Evolutionary conservation across 2,113 vertebrate genomes (phyloP).

Genomic region (Hucho hucho): DNA sequence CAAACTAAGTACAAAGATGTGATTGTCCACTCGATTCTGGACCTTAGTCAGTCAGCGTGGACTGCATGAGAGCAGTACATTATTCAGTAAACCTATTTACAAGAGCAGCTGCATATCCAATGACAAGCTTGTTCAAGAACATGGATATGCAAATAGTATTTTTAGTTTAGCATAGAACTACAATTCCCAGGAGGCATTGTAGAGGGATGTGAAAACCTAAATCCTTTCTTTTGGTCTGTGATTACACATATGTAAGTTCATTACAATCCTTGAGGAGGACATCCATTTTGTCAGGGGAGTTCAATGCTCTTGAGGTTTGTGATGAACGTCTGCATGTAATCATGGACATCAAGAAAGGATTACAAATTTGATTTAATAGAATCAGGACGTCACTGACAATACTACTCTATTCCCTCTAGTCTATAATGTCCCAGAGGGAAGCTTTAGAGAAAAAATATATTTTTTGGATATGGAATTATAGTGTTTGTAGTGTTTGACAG

Average conservation of each 20-base stretch:
- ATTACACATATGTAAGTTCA: too few relatives aligned
- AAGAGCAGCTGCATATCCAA: not conserved
- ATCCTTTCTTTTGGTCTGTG: not conserved
- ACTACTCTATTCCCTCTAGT: not conserved
- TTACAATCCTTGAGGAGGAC: not conserved
- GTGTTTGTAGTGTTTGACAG: too few relatives aligned
- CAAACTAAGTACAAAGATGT: not conserved
- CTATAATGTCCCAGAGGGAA: not conserved
- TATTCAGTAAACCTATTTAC: not conserved
- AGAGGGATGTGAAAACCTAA: not conserved
- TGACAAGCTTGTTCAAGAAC: not conserved
- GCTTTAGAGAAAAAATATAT: not conserved
- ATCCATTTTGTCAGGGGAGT: not conserved
- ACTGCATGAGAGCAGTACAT: not conserved
- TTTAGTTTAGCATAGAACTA: not conserved
- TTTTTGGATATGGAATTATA: too few relatives aligned
- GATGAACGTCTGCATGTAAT: not conserved
- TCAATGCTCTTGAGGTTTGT: not conserved
- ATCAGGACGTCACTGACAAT: too few relatives aligned
- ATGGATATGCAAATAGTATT: not conserved
- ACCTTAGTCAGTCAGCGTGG: not conserved
- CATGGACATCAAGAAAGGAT: not conserved
- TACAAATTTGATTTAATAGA: not conserved
- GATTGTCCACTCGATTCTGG: slow-evolving; percentile 1
- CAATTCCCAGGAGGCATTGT: not conserved